phyloP scores from a whole-genome alignment of 2,113 vertebrate genomes.

The Melospiza melodia region DNA sequence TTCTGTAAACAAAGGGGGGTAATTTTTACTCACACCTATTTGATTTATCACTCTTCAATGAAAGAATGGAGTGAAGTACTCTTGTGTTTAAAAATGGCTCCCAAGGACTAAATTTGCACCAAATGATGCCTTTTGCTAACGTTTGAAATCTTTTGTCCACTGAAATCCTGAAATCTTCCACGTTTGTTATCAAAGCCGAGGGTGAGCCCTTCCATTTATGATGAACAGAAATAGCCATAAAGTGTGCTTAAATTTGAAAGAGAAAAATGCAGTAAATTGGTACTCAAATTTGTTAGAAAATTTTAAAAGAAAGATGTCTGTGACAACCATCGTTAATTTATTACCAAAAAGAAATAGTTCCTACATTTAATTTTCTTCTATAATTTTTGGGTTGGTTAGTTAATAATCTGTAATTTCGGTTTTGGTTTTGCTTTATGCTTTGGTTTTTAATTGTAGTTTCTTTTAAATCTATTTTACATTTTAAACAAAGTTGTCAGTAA shows the following conservation, averaged over 20 bases:
- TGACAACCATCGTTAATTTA: neutral
- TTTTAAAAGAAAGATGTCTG: neutral
- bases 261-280: neutral
- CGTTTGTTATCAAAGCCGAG: neutral
- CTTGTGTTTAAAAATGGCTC: neutral
- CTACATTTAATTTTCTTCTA: neutral
- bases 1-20: neutral
- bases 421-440: neutral
- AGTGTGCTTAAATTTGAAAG: neutral
- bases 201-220: neutral
- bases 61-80: neutral
- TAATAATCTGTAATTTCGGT: neutral
- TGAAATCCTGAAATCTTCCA: neutral
- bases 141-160: neutral
- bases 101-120: neutral
- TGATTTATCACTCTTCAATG: neutral
- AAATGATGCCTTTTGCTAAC: neutral
- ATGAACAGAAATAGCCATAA: neutral
- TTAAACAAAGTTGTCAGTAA: neutral
- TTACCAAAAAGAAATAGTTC: neutral
- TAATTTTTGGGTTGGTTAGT: neutral
- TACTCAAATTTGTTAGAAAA: neutral
- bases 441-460: neutral
- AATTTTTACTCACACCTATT: neutral
- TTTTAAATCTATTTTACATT: neutral